A percentile compares a stretch with the other conserved stretches of the same genome.
These are phyloP conservation scores for Peromyscus polionotus DNA, from an alignment of 2,113 vertebrate species.

Conservation along the genomic window DNA sequence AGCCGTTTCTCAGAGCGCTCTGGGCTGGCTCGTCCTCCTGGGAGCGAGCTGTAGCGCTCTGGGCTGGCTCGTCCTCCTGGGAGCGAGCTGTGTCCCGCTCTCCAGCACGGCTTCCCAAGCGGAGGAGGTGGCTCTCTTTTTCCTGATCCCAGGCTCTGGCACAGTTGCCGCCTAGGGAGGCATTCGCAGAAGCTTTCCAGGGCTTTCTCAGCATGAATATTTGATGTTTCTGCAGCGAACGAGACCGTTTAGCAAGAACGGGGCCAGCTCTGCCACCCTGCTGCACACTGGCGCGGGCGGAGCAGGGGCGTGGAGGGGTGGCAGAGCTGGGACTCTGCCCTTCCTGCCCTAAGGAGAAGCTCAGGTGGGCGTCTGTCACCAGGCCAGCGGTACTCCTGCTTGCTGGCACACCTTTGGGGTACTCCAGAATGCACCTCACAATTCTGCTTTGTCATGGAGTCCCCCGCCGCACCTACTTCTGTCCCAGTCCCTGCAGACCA, in stretches of 20 bases:
- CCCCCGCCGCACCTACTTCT: neutral
- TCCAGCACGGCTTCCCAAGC: neutral
- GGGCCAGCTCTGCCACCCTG: neutral
- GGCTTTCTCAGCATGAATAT: constrained; percentile 65
- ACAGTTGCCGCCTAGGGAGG: neutral
- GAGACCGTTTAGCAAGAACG: neutral
- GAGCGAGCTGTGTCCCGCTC: neutral
- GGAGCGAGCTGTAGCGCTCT: neutral
- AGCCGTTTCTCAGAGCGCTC: neutral
- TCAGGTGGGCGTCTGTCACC: neutral
- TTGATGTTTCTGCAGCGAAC: constrained; percentile 63
- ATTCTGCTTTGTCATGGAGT: constrained; percentile 53
- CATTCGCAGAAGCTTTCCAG: neutral
- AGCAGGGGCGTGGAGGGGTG: neutral
- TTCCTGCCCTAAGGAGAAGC: neutral
- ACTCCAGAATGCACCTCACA: neutral
- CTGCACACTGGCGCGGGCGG: neutral
- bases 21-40: neutral
- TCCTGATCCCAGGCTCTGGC: constrained; percentile 4
- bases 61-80: neutral
- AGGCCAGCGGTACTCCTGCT: neutral
- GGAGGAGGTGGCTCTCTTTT: neutral
- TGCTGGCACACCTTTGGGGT: neutral
- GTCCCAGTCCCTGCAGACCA: neutral
- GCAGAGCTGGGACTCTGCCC: neutral